Evolutionary conservation across 2,797 vertebrate species (phyloP), one percentile per base, ranked within the genome.

Genomic region (Melopsittacus undulatus): DNA sequence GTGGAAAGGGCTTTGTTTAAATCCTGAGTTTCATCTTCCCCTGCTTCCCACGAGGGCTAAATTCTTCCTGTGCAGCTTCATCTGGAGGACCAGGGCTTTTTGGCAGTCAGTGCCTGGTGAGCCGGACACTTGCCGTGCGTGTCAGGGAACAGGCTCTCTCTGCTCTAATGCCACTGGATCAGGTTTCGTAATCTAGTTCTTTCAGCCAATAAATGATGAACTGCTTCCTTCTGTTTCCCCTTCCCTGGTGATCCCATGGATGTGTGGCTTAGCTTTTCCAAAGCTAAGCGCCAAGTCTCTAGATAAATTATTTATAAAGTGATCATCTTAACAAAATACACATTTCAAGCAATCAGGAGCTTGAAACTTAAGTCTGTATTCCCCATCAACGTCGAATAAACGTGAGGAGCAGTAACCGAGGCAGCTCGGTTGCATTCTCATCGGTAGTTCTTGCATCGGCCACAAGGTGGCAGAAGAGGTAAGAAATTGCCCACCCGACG

Each of bases 361-460:
- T 45, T 45, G 76, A 51, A 40, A 38, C 7, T 36, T 42, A 11
- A 51, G 17, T 38, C 38, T 66, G 27, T 20, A 5, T 68, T 43
- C 34, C 11, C 36, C 30, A 3, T 26, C 11, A 6, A 9, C 43
- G 13, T 24, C 46, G 30, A 56, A 64, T 67, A 30, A 83, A 45
- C 1, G 6, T 1, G 45, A 63, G 66, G 79, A 87, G 61, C 59
- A 4, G 48, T 16, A n/a, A 34, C 11, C 2, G 3, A 2, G 0
- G 32, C 4, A 0, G 38, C 3, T 10, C 16, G 0, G 1, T 1
- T 27, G 43, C 4, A 32, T 80, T 70, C 29, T 66, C 14, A 1
- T 15, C 2, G 3, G 5, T 34, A n/a, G n/a, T 59, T 59, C 23
- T 59, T 59, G 10, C n/a, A 17, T 59, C 34, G 56, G 56, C 56